These are phyloP conservation scores for Luehdorfia chinensis DNA, from an alignment of 1,140 invertebrate genomes.

Conservation along the genomic window DNA sequence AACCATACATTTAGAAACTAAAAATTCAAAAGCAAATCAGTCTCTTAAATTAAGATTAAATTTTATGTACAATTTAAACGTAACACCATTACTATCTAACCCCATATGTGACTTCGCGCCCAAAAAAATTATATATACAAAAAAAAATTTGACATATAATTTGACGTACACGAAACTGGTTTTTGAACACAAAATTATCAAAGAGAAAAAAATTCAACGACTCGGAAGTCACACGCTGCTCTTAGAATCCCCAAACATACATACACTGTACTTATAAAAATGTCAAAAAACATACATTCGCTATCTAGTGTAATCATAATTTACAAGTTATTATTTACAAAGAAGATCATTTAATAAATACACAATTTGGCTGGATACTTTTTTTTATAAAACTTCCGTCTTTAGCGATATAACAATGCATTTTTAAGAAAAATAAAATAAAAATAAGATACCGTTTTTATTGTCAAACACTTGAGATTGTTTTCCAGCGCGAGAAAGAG, in stretches of 20 bases:
- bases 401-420: constrained; percentile 21
- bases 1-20: constrained; percentile 18
- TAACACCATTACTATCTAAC: constrained; percentile 27
- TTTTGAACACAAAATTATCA: background rate
- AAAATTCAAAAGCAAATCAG: constrained; percentile 66
- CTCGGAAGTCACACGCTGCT: constrained; percentile 16
- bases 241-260: constrained; percentile 28
- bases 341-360: constrained; percentile 64
- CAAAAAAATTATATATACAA: constrained; percentile 35
- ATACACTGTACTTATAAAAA: constrained; percentile 38
- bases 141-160: constrained; percentile 13
- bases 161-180: background rate
- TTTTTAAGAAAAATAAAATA: constrained; percentile 20
- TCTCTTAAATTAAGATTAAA: constrained; percentile 67
- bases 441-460: constrained; percentile 34
- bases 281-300: constrained; percentile 48
- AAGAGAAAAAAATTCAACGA: constrained; percentile 6
- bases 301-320: constrained; percentile 66
- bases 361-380: constrained; percentile 61
- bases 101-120: constrained; percentile 23
- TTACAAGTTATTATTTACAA: constrained; percentile 67
- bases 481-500: constrained; percentile 13
- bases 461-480: constrained; percentile 33
- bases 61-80: constrained; percentile 60
- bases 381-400: constrained; percentile 24